Evolutionary conservation across 2,113 vertebrate genomes (phyloP).

Genomic region (Sporophila hypoxantha): DNA sequence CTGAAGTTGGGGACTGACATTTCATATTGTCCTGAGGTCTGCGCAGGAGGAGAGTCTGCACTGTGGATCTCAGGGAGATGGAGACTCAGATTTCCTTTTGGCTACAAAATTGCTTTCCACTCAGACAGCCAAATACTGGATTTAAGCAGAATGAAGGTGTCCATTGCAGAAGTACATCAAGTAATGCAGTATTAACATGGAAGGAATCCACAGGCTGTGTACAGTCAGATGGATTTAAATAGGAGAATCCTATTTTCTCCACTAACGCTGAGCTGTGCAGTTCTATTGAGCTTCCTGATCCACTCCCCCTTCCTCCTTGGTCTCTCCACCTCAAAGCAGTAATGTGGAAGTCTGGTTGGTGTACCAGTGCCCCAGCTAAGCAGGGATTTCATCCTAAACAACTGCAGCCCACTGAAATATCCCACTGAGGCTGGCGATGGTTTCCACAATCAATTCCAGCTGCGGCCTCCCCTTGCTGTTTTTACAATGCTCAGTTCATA

Average conservation of each 20-base stretch:
- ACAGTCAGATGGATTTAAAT: background rate
- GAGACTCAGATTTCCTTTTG: background rate
- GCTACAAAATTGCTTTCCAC: background rate
- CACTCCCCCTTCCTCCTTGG: background rate
- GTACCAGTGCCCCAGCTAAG: background rate
- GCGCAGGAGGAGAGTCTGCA: background rate
- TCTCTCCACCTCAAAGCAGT: background rate
- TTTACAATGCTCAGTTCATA: background rate
- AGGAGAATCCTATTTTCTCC: background rate
- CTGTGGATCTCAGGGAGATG: background rate
- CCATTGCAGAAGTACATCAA: background rate
- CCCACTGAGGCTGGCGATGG: background rate
- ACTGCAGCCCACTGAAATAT: background rate
- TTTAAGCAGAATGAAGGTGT: background rate
- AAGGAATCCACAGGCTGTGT: background rate
- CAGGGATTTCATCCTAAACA: background rate
- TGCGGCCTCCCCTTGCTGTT: background rate
- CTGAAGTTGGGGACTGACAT: background rate
- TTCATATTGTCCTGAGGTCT: background rate
- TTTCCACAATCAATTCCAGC: background rate
- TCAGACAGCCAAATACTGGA: background rate
- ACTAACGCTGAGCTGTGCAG: background rate
- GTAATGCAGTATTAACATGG: background rate
- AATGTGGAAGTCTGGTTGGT: background rate
- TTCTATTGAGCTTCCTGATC: background rate